Evolutionary conservation across 2,113 vertebrate genomes (phyloP).

Genomic region (Oenanthe melanoleuca): DNA sequence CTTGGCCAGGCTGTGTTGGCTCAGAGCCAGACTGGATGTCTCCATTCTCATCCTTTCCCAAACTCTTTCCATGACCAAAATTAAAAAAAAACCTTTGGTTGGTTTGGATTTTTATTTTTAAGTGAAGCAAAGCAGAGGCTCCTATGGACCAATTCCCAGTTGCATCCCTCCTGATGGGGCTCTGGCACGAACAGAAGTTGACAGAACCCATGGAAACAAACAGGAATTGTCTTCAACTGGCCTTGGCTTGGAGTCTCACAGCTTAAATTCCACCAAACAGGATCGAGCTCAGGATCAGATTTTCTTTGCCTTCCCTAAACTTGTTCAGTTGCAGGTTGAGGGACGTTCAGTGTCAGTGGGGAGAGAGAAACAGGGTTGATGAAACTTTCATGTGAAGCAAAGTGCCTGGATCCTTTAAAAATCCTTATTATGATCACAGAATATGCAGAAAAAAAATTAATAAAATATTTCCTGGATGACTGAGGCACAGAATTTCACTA

Average conservation of each 20-base stretch:
- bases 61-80: constrained; percentile 1
- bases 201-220: background rate
- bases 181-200: background rate
- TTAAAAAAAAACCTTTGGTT: background rate
- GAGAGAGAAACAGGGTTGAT: background rate
- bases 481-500: background rate
- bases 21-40: background rate
- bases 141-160: background rate
- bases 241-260: background rate
- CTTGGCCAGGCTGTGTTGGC: background rate
- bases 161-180: background rate
- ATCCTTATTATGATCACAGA: background rate
- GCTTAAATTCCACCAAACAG: background rate
- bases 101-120: background rate
- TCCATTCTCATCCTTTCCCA: constrained; percentile 7
- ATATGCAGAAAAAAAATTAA: background rate
- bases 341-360: background rate
- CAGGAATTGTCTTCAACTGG: background rate
- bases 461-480: background rate
- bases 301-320: background rate
- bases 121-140: constrained; percentile 17
- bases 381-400: background rate
- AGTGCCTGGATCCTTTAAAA: background rate
- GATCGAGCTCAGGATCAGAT: background rate
- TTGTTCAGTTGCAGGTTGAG: background rate